These are phyloP conservation scores for Sebastes hopkinsi DNA, from an alignment of 2,797 vertebrate species.

Conservation along the genomic window DNA sequence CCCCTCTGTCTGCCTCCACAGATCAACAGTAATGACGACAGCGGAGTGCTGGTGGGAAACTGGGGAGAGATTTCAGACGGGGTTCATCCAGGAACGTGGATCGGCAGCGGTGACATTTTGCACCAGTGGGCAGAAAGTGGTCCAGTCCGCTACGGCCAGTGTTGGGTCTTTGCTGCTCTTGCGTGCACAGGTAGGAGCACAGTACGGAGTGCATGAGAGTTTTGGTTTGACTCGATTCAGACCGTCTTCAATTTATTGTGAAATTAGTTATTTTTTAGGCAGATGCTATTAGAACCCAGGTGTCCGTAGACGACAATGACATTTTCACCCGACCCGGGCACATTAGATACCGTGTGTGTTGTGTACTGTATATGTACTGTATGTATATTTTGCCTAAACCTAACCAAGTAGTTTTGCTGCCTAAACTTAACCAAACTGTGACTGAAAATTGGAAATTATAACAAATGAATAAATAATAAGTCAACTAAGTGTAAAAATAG, in stretches of 20 bases:
- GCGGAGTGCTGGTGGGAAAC: conserved; percentile 83
- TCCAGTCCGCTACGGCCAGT: conserved; percentile 87
- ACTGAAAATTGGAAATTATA: no score
- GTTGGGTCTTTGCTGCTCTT: conserved; percentile 92
- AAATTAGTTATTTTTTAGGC: neutral
- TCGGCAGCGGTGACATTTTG: conserved; percentile 86
- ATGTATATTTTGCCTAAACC: no score
- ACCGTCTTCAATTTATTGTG: neutral
- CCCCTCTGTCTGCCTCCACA: conserved; percentile 40
- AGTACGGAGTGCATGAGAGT: neutral
- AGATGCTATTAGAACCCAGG: no score
- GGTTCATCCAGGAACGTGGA: conserved; percentile 84
- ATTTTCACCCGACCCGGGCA: no score
- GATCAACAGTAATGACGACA: conserved; percentile 90
- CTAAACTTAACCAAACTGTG: no score
- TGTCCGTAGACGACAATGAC: no score
- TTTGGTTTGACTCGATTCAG: neutral
- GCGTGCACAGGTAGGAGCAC: conserved; percentile 84
- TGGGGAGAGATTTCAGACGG: conserved; percentile 80
- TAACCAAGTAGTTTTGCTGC: no score
- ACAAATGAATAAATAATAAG: no score
- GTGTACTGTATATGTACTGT: no score
- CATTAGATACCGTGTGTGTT: no score
- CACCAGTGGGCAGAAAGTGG: conserved; percentile 82
- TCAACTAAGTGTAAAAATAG: no score